Conservation (phyloP, 2,888 invertebrate species). For the Drosophila hamatofila region DNA sequence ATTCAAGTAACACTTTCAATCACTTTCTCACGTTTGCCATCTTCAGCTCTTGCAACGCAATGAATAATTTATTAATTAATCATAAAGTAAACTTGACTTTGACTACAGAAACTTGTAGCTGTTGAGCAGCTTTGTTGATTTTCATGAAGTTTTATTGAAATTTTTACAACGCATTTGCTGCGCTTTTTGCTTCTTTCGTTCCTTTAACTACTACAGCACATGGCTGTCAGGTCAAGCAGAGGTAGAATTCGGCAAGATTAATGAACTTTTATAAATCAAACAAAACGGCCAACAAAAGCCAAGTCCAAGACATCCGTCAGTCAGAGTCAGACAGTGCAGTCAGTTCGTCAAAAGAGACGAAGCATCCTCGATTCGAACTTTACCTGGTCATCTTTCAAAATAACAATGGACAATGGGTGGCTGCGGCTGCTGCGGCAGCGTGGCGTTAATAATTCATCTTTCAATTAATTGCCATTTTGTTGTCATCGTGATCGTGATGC, state of each 20-base stretch:
- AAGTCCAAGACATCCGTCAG: constrained; percentile 40
- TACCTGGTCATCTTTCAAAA: constrained; percentile 77
- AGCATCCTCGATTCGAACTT: constrained; percentile 39
- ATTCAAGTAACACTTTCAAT: constrained; percentile 49
- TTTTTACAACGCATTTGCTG: constrained; percentile 61
- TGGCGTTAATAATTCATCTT: constrained; percentile 80
- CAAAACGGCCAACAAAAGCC: constrained; percentile 58
- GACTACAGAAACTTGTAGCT: constrained; percentile 33
- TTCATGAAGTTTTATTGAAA: constrained; percentile 55
- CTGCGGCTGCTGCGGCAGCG: constrained; percentile 44
- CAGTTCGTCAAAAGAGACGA: constrained; percentile 20
- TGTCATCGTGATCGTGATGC: constrained; percentile 44
- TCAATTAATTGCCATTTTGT: constrained; percentile 82
- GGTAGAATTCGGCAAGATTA: constrained; percentile 75
- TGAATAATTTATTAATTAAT: constrained; percentile 83
- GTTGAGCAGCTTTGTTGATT: constrained; percentile 44
- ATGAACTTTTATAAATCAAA: constrained; percentile 76
- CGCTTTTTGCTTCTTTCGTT: constrained; percentile 46
- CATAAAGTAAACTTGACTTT: constrained; percentile 56
- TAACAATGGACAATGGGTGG: constrained; percentile 57
- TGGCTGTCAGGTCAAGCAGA: constrained; percentile 7
- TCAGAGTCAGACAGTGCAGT: too few relatives aligned
- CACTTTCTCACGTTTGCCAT: constrained; percentile 66
- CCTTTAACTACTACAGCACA: constrained; percentile 5
- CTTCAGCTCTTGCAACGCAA: constrained; percentile 37